A percentile compares a stretch with the other conserved stretches of the same genome.
These are phyloP conservation scores for Thymelicus sylvestris DNA, from an alignment of 2,888 invertebrate genomes.

Conservation along the genomic window DNA sequence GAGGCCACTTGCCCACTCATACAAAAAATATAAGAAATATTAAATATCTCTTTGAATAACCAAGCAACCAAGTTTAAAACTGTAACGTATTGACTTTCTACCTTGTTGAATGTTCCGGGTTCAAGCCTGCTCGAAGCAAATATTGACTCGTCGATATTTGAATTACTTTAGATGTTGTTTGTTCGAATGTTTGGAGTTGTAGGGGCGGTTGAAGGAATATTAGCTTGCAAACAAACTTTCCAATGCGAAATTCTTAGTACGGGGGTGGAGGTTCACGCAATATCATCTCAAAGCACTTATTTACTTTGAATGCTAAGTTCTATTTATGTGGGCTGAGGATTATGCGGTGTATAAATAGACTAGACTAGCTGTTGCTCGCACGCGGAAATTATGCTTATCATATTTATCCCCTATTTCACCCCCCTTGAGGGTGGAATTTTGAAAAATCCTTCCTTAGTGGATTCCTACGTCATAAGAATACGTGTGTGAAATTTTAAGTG, in stretches of 20 bases:
- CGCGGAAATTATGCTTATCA: too few species aligned
- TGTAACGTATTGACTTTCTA: slow-evolving; percentile 18
- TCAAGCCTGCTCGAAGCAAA: slow-evolving; percentile 27
- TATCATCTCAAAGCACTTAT: not conserved
- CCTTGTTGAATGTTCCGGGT: slow-evolving; percentile 24
- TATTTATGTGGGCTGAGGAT: too few species aligned
- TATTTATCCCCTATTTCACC: too few species aligned
- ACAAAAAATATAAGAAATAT: not conserved
- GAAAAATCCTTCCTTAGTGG: too few species aligned
- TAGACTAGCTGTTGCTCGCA: too few species aligned
- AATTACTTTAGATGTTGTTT: slow-evolving; percentile 30
- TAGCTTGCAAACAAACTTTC: slow-evolving; percentile 3
- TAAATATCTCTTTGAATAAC: not conserved
- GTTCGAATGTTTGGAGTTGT: slow-evolving; percentile 22
- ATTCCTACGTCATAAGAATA: too few species aligned
- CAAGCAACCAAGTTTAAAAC: not conserved
- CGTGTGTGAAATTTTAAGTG: too few species aligned
- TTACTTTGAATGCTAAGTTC: too few species aligned
- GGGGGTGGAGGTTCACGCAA: not conserved
- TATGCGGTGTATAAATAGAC: too few species aligned
- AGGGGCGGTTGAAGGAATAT: slow-evolving; percentile 8
- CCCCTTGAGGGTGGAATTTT: too few species aligned
- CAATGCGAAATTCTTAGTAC: slow-evolving; percentile 1
- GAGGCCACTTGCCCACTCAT: not conserved
- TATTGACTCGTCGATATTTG: slow-evolving; percentile 30